Base-by-base conservation (phyloP, 2,113 vertebrate species). In the Euleptes europaea region DNA sequence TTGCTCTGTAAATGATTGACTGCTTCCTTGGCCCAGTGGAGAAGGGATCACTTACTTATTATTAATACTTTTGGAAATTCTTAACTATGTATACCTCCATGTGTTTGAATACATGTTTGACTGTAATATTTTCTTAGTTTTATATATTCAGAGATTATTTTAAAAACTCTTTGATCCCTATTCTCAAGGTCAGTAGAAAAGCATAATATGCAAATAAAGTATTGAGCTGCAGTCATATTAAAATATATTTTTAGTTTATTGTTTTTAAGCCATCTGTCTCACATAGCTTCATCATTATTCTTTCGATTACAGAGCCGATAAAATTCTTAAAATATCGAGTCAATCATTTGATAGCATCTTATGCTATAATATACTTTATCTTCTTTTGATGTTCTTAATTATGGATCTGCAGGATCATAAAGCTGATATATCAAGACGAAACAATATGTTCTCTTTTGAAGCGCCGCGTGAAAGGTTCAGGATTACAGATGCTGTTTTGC, bases 351-450 rank as follows among this genome's bases (percentile, higher is more conserved):
- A 79, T 85, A 74, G 26, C 23, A 9, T 75, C 73, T 72, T 47
- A 73, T 83, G 65, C 57, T 79, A 76, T 60, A 57, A 82, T 70
- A 87, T 33, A 57, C 28, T 73, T 85, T 19, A 65, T 51, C 33
- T 81, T 66, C 65, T 77, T 84, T 80, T 85, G 51, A 80, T 73
- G 19, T 65, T 33, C 38, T 67, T 54, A 57, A 69, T n/a, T 78
- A 47, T 69, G 44, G 13, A 74, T 74, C 3, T 85, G 51, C 47
- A 60, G 33, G 38, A 66, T 67, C 47, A 71, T 57, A 76, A 67
- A 14, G 17, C 23, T 75, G 60, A 66, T 44, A 66, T 31, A 66
- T 12, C 3, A 15, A 6, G n/a, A 19, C 14, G 60, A 15, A 75
- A 38, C 14, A 84, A 33, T 63, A 80, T 67, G 35, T 28, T 81